These are phyloP conservation scores for Fratercula arctica DNA, from an alignment of 2,797 vertebrate genomes.

Conservation along the genomic window DNA sequence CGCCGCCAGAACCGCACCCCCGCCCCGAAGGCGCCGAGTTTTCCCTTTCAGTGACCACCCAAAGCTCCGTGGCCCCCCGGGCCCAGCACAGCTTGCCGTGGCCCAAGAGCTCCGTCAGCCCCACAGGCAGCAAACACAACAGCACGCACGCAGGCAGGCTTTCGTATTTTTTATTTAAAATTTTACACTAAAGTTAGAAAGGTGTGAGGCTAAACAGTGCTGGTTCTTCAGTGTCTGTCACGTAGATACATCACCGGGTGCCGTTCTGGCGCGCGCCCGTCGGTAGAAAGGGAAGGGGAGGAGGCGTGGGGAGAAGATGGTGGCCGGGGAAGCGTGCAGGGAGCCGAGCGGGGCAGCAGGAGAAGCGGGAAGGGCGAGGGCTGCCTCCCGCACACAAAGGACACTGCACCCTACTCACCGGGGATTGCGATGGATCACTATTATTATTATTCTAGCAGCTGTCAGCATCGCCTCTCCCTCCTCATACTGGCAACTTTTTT, in stretches of 20 bases:
- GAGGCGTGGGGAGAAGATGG: not conserved
- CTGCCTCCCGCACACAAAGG: not conserved
- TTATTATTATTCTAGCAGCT: not conserved
- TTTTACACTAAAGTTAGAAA: conserved; percentile 69
- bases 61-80: not conserved
- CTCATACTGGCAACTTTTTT: not conserved
- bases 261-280: too few relatives aligned
- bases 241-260: not conserved
- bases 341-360: not conserved
- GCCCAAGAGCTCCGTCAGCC: not conserved
- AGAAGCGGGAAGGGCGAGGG: not conserved
- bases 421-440: not conserved
- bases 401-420: not conserved
- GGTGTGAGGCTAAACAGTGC: conserved; percentile 58
- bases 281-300: too few relatives aligned
- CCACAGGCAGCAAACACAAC: not conserved
- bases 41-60: not conserved
- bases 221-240: conserved; percentile 13
- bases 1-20: not conserved
- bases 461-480: not conserved
- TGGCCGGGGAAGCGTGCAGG: conserved; percentile 14
- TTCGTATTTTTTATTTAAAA: conserved; percentile 76
- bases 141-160: not conserved
- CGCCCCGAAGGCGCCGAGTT: not conserved
- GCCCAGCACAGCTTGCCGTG: too few relatives aligned